phyloP scores from a whole-genome alignment of 1,140 invertebrate species.

The Drosophila repletoides region DNA sequence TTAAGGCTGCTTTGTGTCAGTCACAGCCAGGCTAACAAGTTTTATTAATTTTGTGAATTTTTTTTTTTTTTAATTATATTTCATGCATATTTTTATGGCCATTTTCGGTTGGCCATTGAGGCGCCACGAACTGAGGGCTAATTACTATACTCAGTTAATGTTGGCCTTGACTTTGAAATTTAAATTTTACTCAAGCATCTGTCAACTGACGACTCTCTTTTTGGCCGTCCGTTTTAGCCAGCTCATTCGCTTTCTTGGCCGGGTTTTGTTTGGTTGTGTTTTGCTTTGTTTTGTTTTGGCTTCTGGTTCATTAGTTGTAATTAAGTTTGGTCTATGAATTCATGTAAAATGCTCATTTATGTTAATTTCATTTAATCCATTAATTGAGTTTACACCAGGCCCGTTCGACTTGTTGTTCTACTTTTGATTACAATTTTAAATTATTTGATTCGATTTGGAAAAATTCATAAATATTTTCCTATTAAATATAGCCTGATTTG shows the following conservation, averaged over 20 bases:
- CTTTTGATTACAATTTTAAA: not conserved
- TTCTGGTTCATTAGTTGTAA: slow-evolving; percentile 20
- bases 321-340: slow-evolving; percentile 37
- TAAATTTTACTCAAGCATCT: slow-evolving; percentile 25
- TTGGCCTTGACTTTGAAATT: slow-evolving; percentile 54
- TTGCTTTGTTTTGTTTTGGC: slow-evolving; percentile 10
- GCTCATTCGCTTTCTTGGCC: slow-evolving; percentile 15
- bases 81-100: slow-evolving; percentile 21
- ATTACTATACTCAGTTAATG: slow-evolving; percentile 14
- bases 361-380: slow-evolving; percentile 24
- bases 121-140: slow-evolving; percentile 19
- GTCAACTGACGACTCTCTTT: slow-evolving; percentile 9
- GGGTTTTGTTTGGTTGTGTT: slow-evolving; percentile 8
- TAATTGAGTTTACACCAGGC: slow-evolving; percentile 41
- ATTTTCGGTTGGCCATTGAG: slow-evolving; percentile 6
- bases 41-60: slow-evolving; percentile 2
- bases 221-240: slow-evolving; percentile 1
- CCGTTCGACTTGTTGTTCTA: not conserved
- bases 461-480: too few relatives aligned
- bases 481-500: not conserved
- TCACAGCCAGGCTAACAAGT: slow-evolving; percentile 10
- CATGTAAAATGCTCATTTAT: slow-evolving; percentile 42
- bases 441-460: not conserved
- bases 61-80: not conserved
- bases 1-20: slow-evolving; percentile 8